phyloP scores from a whole-genome alignment of 2,113 vertebrate species.

The Connochaetes taurinus region DNA sequence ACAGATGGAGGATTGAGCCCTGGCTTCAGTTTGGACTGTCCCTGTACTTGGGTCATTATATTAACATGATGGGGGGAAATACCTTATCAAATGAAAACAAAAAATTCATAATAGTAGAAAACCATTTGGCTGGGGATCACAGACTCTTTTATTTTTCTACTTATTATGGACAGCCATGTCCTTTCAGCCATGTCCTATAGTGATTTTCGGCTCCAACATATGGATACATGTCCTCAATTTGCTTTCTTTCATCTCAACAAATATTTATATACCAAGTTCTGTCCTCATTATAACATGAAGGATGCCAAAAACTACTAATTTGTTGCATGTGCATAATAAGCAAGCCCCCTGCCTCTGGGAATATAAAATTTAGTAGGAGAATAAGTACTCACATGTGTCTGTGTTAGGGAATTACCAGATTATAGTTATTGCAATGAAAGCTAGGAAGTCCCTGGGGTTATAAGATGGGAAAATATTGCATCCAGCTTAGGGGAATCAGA shows the following conservation, averaged over 20 bases:
- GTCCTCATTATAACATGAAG: neutral
- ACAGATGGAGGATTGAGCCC: neutral
- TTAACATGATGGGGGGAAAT: neutral
- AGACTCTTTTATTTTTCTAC: neutral
- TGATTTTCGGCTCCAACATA: neutral
- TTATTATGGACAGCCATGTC: neutral
- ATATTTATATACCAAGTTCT: neutral
- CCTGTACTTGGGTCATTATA: neutral
- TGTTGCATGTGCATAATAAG: neutral
- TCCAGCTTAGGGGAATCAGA: neutral
- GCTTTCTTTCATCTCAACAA: neutral
- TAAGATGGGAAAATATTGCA: neutral
- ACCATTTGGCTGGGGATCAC: neutral
- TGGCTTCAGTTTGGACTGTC: neutral
- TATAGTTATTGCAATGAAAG: neutral
- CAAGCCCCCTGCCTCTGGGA: neutral
- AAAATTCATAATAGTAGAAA: neutral
- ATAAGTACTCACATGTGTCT: neutral
- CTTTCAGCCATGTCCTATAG: neutral
- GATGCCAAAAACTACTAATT: neutral
- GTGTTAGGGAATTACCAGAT: neutral
- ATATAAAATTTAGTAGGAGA: constrained; percentile 13
- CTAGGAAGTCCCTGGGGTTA: neutral
- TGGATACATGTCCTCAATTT: neutral
- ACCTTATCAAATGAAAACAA: neutral